Percentiles rank a stretch among this genome's conserved stretches.
Evolutionary conservation across 2,797 vertebrate genomes (phyloP).

Genomic region (Alcedo quadribrachys): DNA sequence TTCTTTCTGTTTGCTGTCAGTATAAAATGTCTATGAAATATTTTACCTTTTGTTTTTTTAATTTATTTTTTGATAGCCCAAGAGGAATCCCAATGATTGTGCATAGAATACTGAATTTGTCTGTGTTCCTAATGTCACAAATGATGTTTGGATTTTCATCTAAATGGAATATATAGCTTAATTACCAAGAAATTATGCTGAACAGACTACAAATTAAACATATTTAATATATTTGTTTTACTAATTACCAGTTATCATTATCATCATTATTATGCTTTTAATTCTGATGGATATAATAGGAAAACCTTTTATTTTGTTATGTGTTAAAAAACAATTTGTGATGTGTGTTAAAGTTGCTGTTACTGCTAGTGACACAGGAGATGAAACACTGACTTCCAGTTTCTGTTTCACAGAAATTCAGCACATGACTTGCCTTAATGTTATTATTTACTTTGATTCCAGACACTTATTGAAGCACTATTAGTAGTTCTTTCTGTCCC

Average conservation of each 20-base stretch:
- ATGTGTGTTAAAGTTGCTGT: background rate
- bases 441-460: background rate
- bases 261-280: constrained; percentile 8
- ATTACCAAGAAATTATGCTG: constrained; percentile 36
- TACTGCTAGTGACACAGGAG: background rate
- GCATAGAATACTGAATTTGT: background rate
- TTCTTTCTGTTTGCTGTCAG: constrained; percentile 1
- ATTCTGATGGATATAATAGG: background rate
- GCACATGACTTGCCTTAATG: background rate
- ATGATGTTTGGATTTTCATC: constrained; percentile 55
- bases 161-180: constrained; percentile 28
- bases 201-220: constrained; percentile 46
- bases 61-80: background rate
- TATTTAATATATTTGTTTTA: constrained; percentile 58
- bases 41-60: background rate
- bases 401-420: background rate
- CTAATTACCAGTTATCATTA: constrained; percentile 45
- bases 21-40: background rate
- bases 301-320: constrained; percentile 5
- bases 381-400: background rate
- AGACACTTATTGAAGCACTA: background rate
- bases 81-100: background rate
- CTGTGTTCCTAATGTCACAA: constrained; percentile 17
- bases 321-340: background rate
- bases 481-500: background rate